Evolutionary conservation across 2,113 vertebrate genomes (phyloP).

Genomic region (Lepisosteus osseus): DNA sequence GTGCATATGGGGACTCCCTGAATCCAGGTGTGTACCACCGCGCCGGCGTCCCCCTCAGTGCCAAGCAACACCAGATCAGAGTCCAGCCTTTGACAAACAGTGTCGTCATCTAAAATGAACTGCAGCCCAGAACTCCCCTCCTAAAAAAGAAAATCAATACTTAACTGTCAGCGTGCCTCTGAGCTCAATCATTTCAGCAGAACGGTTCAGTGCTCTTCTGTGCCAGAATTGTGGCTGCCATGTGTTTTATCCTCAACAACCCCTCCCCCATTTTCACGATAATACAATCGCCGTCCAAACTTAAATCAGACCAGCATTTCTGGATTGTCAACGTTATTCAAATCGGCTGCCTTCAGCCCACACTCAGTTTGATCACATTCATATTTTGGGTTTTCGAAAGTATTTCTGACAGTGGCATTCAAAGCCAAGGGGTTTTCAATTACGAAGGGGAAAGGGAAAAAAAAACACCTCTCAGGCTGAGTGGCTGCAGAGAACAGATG

Average conservation of each 20-base stretch:
- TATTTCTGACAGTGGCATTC: too few relatives aligned
- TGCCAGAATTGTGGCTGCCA: neutral
- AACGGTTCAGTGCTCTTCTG: neutral
- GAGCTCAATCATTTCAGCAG: neutral
- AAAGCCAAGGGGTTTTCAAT: too few relatives aligned
- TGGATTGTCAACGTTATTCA: too few relatives aligned
- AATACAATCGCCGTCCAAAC: neutral
- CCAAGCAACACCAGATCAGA: neutral
- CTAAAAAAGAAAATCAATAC: conserved; percentile 3
- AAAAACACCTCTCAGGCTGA: too few relatives aligned
- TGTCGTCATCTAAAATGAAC: neutral
- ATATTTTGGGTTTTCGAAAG: too few relatives aligned
- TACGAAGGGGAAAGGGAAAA: too few relatives aligned
- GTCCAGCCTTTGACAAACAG: neutral
- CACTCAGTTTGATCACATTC: too few relatives aligned
- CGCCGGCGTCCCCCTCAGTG: too few relatives aligned
- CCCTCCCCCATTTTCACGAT: neutral
- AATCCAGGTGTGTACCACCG: neutral
- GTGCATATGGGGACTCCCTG: neutral
- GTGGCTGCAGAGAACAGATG: too few relatives aligned
- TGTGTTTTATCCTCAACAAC: neutral
- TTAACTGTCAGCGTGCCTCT: neutral
- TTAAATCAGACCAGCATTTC: neutral
- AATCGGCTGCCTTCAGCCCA: too few relatives aligned
- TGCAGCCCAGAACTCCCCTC: too few relatives aligned